phyloP scores from a whole-genome alignment of 2,797 vertebrate genomes.

The Lithobates sylvaticus region DNA sequence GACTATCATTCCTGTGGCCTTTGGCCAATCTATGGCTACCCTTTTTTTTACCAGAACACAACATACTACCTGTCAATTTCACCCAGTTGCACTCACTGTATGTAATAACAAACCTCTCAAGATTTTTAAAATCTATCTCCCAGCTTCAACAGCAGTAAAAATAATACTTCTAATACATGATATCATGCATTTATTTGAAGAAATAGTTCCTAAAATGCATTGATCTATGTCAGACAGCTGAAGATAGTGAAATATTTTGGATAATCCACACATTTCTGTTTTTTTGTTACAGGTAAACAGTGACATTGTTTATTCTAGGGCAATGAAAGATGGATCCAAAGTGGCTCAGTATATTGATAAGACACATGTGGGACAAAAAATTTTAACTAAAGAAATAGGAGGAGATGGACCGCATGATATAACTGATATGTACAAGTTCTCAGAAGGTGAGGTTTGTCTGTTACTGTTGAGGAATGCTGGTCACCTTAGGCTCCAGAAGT shows the following conservation, averaged over 20 bases:
- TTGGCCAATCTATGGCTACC: too few relatives aligned
- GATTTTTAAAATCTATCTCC: too few relatives aligned
- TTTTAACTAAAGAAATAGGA: slow-evolving; percentile 88
- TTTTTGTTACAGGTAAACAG: slow-evolving; percentile 87
- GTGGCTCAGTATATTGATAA: slow-evolving; percentile 79
- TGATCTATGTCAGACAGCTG: not conserved
- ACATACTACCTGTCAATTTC: too few relatives aligned
- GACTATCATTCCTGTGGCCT: too few relatives aligned
- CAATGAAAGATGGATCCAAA: slow-evolving; percentile 81
- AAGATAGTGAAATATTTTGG: not conserved
- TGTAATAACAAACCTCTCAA: too few relatives aligned
- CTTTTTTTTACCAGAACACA: too few relatives aligned
- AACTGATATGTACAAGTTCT: slow-evolving; percentile 90
- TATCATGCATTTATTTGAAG: too few relatives aligned
- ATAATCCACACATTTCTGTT: not conserved
- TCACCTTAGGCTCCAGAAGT: too few relatives aligned
- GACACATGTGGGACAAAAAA: slow-evolving; percentile 83
- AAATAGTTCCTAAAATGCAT: not conserved
- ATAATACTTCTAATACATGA: too few relatives aligned
- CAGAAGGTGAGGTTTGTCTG: slow-evolving; percentile 82
- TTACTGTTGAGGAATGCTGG: not conserved
- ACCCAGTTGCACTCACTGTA: too few relatives aligned
- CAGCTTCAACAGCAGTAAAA: too few relatives aligned
- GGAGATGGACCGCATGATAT: slow-evolving; percentile 80
- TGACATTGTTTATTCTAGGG: slow-evolving; percentile 87